Conservation (phyloP, 2,113 vertebrate species). For the Montifringilla adamsi region DNA sequence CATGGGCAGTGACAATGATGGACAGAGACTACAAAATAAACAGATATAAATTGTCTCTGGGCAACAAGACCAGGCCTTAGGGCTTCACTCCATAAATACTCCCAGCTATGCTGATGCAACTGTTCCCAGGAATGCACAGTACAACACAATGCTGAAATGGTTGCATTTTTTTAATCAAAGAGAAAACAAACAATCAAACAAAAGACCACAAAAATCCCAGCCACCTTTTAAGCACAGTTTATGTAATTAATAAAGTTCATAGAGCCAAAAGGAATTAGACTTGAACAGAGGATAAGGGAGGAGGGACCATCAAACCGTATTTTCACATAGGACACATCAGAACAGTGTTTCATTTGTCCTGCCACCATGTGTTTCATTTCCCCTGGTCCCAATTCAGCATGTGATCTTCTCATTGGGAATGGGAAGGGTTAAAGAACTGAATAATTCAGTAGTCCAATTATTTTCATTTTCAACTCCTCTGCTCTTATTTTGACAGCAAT, state of each 20-base stretch:
- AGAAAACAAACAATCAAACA: background rate
- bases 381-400: background rate
- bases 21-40: background rate
- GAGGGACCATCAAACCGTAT: background rate
- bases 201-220: background rate
- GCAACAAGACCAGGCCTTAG: constrained; percentile 21
- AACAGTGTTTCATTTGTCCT: background rate
- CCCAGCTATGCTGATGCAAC: constrained; percentile 23
- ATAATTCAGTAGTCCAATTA: background rate
- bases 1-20: background rate
- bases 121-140: background rate
- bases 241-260: background rate
- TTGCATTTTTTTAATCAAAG: background rate
- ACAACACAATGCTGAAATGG: background rate
- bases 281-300: background rate
- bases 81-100: constrained; percentile 31
- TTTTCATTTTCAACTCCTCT: background rate
- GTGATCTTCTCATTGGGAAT: background rate
- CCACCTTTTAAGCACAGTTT: background rate
- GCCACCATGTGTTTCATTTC: background rate
- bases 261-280: background rate
- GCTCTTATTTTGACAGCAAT: background rate
- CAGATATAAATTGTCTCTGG: constrained; percentile 34
- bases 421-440: background rate
- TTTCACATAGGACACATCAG: background rate